Base-by-base conservation (phyloP, 2,113 vertebrate species). In the Marmota flaviventris region DNA sequence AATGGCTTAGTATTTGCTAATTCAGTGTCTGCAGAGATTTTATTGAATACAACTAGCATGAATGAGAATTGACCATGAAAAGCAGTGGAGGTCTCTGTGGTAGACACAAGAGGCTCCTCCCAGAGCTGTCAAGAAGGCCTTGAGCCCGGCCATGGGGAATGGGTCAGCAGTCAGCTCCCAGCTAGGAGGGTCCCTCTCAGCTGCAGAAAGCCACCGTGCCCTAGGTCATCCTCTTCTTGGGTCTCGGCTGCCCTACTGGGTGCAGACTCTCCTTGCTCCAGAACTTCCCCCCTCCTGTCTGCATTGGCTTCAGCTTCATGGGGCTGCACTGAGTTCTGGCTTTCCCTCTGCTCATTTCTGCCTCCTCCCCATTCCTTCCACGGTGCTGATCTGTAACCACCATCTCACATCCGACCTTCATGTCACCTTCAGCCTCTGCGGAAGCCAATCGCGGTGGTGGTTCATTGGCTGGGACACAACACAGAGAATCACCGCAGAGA, bases 31-130 rank as follows among this genome's bases (percentile, higher is more conserved):
- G 37, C 1, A 16, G 73, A 65, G 45, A 88, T 61, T 51, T 37
- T 86, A 29, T 34, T 32, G 32, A 84, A 24, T 39, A 37, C 8
- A 7, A 20, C 48, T 78, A 6, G 20, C 42, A 32, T 25, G 29
- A 63, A 45, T 29, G 22, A 48, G 27, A 11, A 45, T 0, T 24
- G 48, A 14, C 25, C 67, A 0, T 45, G 25, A 61, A 17, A 1
- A 34, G 20, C 12, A 2, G 24, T 7, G 22, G 32, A 92, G 27
- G 81, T 29, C 5, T 16, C 10, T 65, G 34, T 27, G 22, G 51
- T 4, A 27, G 24, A 42, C 22, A 20, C 0, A 5, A 53, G 14
- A 25, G 12, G 32, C 0, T 0, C 39, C 4, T 2, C 84, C 4
- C 24, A 69, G 25, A 17, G 20, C 12, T 22, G 39, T 39, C 39